Evolutionary conservation across 2,113 vertebrate species (phyloP), one percentile per base, ranked within the genome.

Genomic region (Eclectus roratus): DNA sequence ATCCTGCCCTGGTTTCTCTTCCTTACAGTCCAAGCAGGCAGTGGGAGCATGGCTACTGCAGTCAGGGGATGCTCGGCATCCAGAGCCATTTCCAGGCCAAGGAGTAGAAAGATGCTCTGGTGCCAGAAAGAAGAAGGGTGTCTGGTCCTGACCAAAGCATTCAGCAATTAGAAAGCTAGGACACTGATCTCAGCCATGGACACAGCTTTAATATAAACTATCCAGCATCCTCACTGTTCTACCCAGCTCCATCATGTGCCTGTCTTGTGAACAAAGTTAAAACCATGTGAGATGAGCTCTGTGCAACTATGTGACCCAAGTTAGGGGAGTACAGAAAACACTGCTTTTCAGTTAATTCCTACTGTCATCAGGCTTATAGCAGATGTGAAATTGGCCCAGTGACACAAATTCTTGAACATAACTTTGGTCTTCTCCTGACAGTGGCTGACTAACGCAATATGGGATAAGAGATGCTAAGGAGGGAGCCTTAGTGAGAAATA

Each of bases 221-320:
- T 18, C 41, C 49, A 55, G 11, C 13, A n/a, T 10, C 49, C 21
- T 68, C 0, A 0, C 24, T 11, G 41, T 11, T 72, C 16, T 2
- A 56, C 35, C 35, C 58, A 70, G 19, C 41, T 93, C 29, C 37
- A 43, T 56, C 66, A 8, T 1, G 8, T 15, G 31, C 11, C 29
- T 80, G 46, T 49, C 33, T 44, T 61, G 49, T 65, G 61, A 58
- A 19, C 4, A 3, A 91, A 79, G 55, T 17, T 44, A 77, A 79
- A 91, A 41, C 28, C n/a, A 12, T 5, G 11, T 25, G 17, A 89
- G 56, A 64, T 6, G 33, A 28, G 12, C 25, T 69, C n/a, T 20
- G 10, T 17, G 31, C 28, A 66, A 39, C 52, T 53, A n/a, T 14
- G 35, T 49, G 58, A 37, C 19, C 12, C 31, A 21, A 23, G 14